Evolutionary conservation across 37 sponge, comb jelly and placozoan genomes (phyloP), one percentile per base, ranked within the genome.

Genomic region (Beroe ovata): DNA sequence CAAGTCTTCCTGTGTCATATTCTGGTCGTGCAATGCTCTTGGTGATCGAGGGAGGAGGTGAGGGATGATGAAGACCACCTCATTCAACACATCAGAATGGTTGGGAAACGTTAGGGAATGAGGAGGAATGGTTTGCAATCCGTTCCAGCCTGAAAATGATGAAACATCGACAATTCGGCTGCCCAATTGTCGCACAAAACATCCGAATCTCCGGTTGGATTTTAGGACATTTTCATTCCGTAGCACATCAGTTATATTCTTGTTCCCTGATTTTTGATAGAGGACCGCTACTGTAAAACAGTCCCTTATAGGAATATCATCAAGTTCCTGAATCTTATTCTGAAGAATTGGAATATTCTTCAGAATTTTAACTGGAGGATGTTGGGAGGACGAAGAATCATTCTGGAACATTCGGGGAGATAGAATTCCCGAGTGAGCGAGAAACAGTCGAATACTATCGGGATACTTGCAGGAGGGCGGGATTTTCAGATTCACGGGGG

Each of bases 371-470:
- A 16, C n/a, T 23, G 63, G 4, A 23, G 21, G 63, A 6, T 62
- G 21, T 28, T 16, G 28, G 11, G 3, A 62, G 21, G 21, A 6
- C 28, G 21, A 28, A 28, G 63, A 62, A 28, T 62, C 63, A n/a
- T n/a, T n/a, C n/a, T n/a, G n/a, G 26, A 62, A 62, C 63, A 62
- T 62, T 62, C 26, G 4, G 4, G 63, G 63, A n/a, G 63, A 62
- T 62, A 62, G n/a, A 4, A 62, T 23, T 6, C 63, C 63, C 4
- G 63, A 23, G 23, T 62, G 63, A 16, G 28, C 26, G 6, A 62
- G 63, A 8, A 62, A 62, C 63, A 62, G 21, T 62, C 63, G 21
- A 28, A 29, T 6, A 62, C 63, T 18, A 16, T 62, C 63, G 26
- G n/a, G 63, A 62, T 62, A 6, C n/a, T 28, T 6, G 21, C 28